These are phyloP conservation scores for Caenorhabditis brenneri DNA, from an alignment of 1,140 invertebrate species.

Conservation along the genomic window DNA sequence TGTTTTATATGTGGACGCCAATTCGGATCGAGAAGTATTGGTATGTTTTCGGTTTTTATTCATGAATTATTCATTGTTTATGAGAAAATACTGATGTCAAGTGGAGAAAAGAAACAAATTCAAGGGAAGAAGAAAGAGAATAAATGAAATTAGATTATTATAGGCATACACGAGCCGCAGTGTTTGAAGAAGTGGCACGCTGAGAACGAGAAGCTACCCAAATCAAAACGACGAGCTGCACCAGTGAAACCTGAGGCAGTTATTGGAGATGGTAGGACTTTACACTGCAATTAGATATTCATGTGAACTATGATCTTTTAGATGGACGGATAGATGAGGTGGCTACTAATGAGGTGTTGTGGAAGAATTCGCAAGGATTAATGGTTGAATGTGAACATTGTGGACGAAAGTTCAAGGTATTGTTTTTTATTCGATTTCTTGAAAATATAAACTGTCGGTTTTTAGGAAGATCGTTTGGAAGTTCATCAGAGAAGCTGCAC, in stretches of 20 bases:
- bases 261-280: conserved; percentile 72
- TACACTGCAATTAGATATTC: conserved; percentile 58
- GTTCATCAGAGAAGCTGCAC: conserved; percentile 78
- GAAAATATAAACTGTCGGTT: conserved; percentile 69
- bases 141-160: conserved; percentile 7
- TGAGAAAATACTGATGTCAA: neutral
- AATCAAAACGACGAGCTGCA: conserved; percentile 74
- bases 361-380: conserved; percentile 75
- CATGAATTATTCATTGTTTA: neutral
- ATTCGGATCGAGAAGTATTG: conserved; percentile 79
- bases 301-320: conserved; percentile 17
- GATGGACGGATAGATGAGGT: conserved; percentile 72
- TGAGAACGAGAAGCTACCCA: conserved; percentile 78
- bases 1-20: conserved; percentile 81
- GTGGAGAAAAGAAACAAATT: neutral
- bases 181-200: conserved; percentile 80
- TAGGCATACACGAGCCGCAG: conserved; percentile 79
- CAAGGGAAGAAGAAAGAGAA: neutral
- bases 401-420: conserved; percentile 65
- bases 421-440: neutral
- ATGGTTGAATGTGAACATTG: conserved; percentile 78
- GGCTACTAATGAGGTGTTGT: conserved; percentile 75
- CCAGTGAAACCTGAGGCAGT: conserved; percentile 77
- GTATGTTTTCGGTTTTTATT: neutral
- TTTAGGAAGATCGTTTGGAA: conserved; percentile 77